Conservation (phyloP, 2,797 vertebrate species). For the Esox masquinongy region DNA sequence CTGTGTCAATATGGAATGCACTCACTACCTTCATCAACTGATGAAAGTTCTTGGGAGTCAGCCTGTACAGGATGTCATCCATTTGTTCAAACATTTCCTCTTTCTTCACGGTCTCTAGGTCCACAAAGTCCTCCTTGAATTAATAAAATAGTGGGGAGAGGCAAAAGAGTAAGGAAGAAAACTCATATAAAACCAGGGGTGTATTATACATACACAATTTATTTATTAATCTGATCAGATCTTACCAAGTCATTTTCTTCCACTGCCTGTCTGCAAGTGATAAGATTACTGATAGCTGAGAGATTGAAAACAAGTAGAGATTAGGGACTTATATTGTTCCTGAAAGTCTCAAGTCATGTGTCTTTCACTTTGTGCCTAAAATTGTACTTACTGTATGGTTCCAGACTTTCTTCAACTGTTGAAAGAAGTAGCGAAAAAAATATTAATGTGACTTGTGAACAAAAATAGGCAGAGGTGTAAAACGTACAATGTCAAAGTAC, state of each 20-base stretch:
- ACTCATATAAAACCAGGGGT: not conserved
- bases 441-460: not conserved
- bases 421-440: not conserved
- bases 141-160: not conserved
- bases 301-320: not conserved
- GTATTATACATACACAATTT: not conserved
- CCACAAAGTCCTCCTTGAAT: constrained; percentile 4
- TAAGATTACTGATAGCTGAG: not conserved
- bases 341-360: not conserved
- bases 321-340: not conserved
- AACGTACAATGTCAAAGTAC: no score
- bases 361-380: not conserved
- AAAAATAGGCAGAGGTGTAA: not conserved
- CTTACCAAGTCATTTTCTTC: constrained; percentile 15
- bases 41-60: constrained; percentile 88
- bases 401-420: constrained; percentile 10
- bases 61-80: constrained; percentile 77
- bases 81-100: constrained; percentile 11
- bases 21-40: constrained; percentile 88
- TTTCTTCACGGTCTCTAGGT: constrained; percentile 1
- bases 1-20: constrained; percentile 83
- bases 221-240: not conserved
- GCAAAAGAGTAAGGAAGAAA: not conserved
- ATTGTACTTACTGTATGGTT: constrained; percentile 9
- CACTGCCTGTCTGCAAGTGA: not conserved